phyloP scores from a whole-genome alignment of 2,888 invertebrate species.

The Drosophila imparisetae region DNA sequence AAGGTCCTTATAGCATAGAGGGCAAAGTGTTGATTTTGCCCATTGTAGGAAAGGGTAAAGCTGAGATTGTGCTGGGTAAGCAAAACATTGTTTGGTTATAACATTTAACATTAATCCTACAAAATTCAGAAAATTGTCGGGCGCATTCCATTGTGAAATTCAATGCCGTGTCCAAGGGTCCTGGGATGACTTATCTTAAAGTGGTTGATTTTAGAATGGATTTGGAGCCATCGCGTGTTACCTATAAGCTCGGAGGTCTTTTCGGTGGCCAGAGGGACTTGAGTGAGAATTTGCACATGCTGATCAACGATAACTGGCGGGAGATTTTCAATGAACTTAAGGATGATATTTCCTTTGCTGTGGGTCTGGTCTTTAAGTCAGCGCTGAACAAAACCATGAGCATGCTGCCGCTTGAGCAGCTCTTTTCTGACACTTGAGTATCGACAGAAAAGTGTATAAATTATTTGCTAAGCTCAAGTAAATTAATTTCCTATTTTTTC shows the following conservation, averaged over 20 bases:
- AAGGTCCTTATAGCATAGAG: constrained; percentile 77
- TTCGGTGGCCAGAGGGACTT: constrained; percentile 85
- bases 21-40: constrained; percentile 80
- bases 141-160: constrained; percentile 42
- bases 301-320: constrained; percentile 85
- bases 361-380: constrained; percentile 80
- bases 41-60: constrained; percentile 75
- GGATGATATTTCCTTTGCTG: constrained; percentile 78
- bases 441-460: neutral
- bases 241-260: constrained; percentile 77
- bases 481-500: neutral
- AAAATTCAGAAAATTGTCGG: constrained; percentile 37
- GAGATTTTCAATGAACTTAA: constrained; percentile 84
- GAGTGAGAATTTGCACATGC: constrained; percentile 84
- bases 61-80: constrained; percentile 70
- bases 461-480: neutral
- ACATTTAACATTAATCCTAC: neutral
- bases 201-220: constrained; percentile 52
- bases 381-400: constrained; percentile 81
- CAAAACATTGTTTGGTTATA: neutral
- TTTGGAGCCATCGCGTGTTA: constrained; percentile 61
- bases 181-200: constrained; percentile 54
- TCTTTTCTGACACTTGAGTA: constrained; percentile 33
- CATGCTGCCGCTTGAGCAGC: constrained; percentile 81
- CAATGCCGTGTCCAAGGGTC: constrained; percentile 53